Percentiles rank a stretch among this genome's conserved stretches.
Evolutionary conservation across 2,113 vertebrate species (phyloP).

Genomic region (Xenotilapia longispinis): DNA sequence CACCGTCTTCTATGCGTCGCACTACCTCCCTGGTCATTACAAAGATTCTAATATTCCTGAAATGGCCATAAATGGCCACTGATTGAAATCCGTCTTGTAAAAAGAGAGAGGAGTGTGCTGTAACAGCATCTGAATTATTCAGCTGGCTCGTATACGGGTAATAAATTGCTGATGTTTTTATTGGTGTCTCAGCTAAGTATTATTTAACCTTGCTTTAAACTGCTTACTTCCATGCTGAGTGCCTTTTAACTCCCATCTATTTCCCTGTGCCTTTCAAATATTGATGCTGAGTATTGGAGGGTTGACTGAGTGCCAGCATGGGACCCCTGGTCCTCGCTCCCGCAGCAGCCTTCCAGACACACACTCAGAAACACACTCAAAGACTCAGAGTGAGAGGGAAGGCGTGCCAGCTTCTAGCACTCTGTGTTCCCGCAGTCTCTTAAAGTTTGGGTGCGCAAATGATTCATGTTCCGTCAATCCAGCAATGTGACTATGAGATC

Average conservation of each 20-base stretch:
- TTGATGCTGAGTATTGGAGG: conserved; percentile 73
- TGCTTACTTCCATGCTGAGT: conserved; percentile 72
- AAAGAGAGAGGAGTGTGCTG: conserved; percentile 36
- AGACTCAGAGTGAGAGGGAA: conserved; percentile 5
- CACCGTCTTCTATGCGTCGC: not conserved
- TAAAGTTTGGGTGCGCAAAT: conserved; percentile 57
- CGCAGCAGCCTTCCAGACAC: conserved; percentile 30
- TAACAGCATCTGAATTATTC: conserved; percentile 68
- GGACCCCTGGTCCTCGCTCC: conserved; percentile 59
- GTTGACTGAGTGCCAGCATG: conserved; percentile 66
- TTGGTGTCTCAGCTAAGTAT: conserved; percentile 74
- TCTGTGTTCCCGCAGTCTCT: conserved; percentile 39
- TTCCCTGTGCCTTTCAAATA: conserved; percentile 74
- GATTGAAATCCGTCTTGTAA: conserved; percentile 57
- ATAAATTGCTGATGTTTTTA: conserved; percentile 75
- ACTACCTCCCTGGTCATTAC: not conserved
- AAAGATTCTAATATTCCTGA: conserved; percentile 25
- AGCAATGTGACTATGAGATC: conserved; percentile 37
- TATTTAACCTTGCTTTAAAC: conserved; percentile 79
- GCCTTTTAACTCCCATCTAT: conserved; percentile 75
- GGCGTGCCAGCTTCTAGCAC: conserved; percentile 52
- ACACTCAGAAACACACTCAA: conserved; percentile 19
- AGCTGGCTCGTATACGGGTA: conserved; percentile 63
- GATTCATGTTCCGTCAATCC: conserved; percentile 56
- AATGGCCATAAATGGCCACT: conserved; percentile 54